Conservation (phyloP, 1,140 invertebrate genomes). For the Hylaeus volcanicus region DNA sequence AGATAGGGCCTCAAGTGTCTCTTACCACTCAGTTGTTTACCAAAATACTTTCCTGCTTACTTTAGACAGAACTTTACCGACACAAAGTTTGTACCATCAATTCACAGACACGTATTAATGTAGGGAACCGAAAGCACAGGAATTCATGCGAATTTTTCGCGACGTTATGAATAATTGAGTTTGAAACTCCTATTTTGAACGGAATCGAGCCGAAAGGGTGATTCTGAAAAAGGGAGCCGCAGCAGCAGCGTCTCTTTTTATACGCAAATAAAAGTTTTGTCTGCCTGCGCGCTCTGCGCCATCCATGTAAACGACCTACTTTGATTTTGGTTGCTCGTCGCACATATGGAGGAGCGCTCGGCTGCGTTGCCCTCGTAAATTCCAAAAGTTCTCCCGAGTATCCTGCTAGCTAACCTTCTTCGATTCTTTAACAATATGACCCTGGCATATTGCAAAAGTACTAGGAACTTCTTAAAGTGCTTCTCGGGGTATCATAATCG, state of each 20-base stretch:
- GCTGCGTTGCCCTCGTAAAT: conserved; percentile 36
- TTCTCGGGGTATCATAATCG: conserved; percentile 38
- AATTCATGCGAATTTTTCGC: background rate
- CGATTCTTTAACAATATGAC: conserved; percentile 47
- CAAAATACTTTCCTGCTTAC: no score
- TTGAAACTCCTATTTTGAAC: background rate
- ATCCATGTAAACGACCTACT: conserved; percentile 54
- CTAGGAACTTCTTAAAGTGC: conserved; percentile 25
- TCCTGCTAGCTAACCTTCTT: conserved; percentile 30
- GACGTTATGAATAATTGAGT: conserved; percentile 30
- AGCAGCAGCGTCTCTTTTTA: conserved; percentile 21
- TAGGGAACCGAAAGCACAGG: background rate
- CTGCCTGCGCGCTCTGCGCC: background rate
- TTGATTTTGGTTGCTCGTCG: conserved; percentile 35
- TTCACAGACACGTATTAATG: background rate
- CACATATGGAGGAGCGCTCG: background rate
- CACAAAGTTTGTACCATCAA: background rate
- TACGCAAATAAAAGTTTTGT: conserved; percentile 67
- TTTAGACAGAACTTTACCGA: no score
- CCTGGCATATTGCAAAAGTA: conserved; percentile 43
- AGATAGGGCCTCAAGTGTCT: no score
- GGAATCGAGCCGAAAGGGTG: background rate
- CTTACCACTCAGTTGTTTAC: no score
- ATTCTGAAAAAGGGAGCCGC: background rate
- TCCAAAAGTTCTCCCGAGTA: conserved; percentile 41